A percentile compares a stretch with the other conserved stretches of the same genome.
Conservation (phyloP, 2,797 vertebrate species). For the Acanthiza pusilla region DNA sequence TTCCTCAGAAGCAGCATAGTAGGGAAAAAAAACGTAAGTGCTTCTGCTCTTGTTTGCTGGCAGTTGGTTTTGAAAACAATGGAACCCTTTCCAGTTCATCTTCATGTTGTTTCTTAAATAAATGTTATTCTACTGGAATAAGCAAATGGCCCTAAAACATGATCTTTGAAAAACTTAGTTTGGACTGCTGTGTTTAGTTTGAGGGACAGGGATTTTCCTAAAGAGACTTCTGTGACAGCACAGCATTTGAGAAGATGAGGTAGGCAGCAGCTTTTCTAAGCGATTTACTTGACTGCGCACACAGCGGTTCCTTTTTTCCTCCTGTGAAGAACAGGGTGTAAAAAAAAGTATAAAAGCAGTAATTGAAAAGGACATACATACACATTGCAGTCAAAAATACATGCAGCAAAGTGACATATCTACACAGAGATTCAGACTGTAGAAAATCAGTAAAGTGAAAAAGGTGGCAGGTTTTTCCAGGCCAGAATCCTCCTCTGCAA, state of each 20-base stretch:
- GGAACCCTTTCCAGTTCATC: neutral
- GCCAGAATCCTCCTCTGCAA: neutral
- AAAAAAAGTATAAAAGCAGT: neutral
- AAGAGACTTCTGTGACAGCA: neutral
- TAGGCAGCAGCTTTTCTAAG: neutral
- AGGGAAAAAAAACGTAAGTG: neutral
- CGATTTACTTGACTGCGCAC: rapidly evolving
- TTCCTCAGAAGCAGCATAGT: neutral
- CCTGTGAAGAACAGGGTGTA: neutral
- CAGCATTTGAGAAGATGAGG: neutral
- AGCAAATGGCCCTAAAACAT: neutral
- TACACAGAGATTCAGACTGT: neutral
- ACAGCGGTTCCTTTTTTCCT: neutral
- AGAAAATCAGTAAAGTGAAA: conserved; percentile 23
- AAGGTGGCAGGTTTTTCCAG: neutral
- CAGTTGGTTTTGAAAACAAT: neutral
- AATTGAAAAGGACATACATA: neutral
- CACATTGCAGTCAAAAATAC: neutral
- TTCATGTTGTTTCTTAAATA: neutral
- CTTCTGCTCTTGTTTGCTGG: neutral
- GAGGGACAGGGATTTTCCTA: neutral
- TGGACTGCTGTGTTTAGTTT: neutral
- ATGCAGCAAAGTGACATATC: neutral
- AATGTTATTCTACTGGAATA: neutral
- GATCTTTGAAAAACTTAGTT: neutral